These are phyloP conservation scores for Nebria brevicollis DNA, from an alignment of 2,888 invertebrate species.

Conservation along the genomic window DNA sequence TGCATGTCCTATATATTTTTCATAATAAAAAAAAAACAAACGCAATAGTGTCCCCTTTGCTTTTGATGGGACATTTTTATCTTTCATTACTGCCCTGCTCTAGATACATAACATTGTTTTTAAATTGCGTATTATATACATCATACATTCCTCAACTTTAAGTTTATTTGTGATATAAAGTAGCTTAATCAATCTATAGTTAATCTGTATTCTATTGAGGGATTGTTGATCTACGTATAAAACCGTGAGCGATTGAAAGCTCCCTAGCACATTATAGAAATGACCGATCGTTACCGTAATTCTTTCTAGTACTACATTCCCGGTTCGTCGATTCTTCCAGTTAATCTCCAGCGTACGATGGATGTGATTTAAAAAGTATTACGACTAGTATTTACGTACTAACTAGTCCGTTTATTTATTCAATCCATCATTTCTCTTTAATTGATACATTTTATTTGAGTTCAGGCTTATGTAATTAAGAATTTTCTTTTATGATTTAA, in stretches of 20 bases:
- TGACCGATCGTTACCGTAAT: background rate
- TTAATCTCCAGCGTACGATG: background rate
- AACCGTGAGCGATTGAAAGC: background rate
- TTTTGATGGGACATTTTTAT: background rate
- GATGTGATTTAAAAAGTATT: background rate
- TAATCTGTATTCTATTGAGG: background rate
- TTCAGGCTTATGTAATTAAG: no score
- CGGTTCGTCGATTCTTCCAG: background rate
- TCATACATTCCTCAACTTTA: background rate
- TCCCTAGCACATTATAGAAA: background rate
- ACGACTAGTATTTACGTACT: background rate
- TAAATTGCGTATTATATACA: background rate
- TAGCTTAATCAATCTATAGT: background rate
- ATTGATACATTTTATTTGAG: no score
- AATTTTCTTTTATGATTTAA: background rate
- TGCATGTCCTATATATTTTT: constrained; percentile 7
- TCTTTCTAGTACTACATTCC: background rate
- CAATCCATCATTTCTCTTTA: background rate
- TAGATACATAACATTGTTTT: constrained; percentile 1
- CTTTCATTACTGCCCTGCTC: background rate
- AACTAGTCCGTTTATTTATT: background rate
- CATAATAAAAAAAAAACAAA: background rate
- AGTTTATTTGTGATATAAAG: background rate
- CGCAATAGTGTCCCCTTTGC: background rate
- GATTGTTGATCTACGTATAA: background rate